Evolutionary conservation across 2,113 vertebrate genomes (phyloP).

Genomic region (Gavia stellata): DNA sequence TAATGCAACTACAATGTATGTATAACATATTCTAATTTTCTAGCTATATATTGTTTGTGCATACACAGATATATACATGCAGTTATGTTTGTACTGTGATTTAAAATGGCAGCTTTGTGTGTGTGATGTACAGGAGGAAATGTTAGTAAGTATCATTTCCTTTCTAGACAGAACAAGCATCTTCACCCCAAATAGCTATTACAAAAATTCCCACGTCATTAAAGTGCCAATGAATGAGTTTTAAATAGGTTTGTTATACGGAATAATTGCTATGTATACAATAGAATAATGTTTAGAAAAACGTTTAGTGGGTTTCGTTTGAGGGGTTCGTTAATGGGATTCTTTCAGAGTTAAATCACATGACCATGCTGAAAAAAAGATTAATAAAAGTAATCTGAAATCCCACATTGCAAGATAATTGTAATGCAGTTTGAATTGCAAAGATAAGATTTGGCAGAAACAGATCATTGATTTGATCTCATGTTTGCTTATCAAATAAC

Average conservation of each 20-base stretch:
- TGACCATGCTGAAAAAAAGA: background rate
- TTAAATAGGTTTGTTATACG: background rate
- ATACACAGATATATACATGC: background rate
- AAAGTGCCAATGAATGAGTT: background rate
- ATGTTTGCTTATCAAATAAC: background rate
- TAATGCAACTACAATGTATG: background rate
- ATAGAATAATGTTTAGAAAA: background rate
- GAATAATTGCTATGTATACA: background rate
- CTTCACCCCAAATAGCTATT: background rate
- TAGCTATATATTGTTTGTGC: background rate
- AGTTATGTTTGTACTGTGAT: background rate
- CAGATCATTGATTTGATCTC: background rate
- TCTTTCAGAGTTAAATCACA: background rate
- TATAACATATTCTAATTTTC: background rate
- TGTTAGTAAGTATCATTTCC: rapidly evolving
- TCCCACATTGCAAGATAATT: background rate
- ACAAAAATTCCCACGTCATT: background rate
- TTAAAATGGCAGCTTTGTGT: background rate
- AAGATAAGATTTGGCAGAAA: background rate
- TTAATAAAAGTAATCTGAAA: background rate
- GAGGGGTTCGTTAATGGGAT: background rate
- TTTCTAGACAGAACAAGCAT: background rate
- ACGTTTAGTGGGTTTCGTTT: background rate
- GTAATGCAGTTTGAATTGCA: background rate
- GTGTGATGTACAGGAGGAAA: background rate